Percentiles rank a stretch among this genome's conserved stretches.
Conservation (phyloP, 2,888 invertebrate species). For the Leuctra nigra region DNA sequence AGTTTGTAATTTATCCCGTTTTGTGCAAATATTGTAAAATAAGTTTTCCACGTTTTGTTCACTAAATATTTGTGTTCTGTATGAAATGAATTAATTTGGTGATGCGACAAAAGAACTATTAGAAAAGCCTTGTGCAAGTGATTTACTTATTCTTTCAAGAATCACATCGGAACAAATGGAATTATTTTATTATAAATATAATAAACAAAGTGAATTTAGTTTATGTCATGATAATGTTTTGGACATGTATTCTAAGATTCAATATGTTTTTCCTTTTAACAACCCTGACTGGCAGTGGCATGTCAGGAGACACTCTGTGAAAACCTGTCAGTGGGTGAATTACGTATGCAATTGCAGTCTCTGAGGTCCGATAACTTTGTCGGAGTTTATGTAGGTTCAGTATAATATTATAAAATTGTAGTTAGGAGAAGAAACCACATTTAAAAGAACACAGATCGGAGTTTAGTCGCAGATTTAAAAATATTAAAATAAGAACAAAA, state of each 20-base stretch:
- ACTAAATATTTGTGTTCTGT: slow-evolving; percentile 12
- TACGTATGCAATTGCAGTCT: background rate
- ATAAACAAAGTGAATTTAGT: background rate
- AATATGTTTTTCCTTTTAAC: no score
- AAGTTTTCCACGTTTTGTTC: slow-evolving; percentile 1
- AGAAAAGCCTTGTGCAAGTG: no score
- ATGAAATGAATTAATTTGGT: background rate
- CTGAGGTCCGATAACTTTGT: slow-evolving; percentile 14
- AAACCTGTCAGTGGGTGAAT: background rate
- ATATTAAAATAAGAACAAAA: slow-evolving; percentile 23
- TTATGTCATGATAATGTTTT: no score
- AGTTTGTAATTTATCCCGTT: slow-evolving; percentile 1
- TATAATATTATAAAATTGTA: slow-evolving; percentile 23
- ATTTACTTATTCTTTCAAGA: no score
- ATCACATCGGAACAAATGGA: no score
- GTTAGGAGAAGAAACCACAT: slow-evolving; percentile 19
- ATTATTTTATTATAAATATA: background rate
- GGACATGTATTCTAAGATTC: no score
- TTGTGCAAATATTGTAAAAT: slow-evolving; percentile 14
- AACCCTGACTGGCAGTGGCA: no score
- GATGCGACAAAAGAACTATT: no score
- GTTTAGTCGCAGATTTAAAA: slow-evolving; percentile 28
- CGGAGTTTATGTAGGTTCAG: slow-evolving; percentile 27
- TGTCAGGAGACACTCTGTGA: no score
- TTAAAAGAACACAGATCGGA: slow-evolving; percentile 19